Conservation (phyloP, 1,140 invertebrate species). For the Hylaeus anthracinus region DNA sequence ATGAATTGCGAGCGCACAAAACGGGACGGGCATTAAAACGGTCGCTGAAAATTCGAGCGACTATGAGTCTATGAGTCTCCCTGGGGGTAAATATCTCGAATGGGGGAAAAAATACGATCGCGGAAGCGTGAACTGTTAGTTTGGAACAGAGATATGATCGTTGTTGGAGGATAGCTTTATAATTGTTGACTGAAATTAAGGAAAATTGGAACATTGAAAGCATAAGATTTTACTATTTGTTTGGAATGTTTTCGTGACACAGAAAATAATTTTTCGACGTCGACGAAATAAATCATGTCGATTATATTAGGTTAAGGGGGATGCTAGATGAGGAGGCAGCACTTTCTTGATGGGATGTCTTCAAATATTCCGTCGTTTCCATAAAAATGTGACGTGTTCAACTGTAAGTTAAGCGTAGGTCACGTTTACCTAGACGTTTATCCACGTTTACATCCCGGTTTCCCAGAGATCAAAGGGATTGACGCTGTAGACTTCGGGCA, state of each 20-base stretch:
- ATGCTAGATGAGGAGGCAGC: too few species aligned
- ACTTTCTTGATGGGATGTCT: too few species aligned
- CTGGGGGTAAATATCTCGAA: neutral
- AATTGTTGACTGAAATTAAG: too few species aligned
- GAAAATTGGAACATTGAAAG: too few species aligned
- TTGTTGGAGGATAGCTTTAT: too few species aligned
- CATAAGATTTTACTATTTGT: too few species aligned
- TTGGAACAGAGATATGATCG: too few species aligned
- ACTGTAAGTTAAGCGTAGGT: slow-evolving; percentile 21
- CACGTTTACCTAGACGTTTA: neutral
- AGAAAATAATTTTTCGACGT: too few species aligned
- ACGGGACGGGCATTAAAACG: slow-evolving; percentile 56
- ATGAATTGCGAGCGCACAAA: slow-evolving; percentile 58
- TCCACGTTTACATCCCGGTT: neutral
- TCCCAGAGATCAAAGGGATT: slow-evolving; percentile 24
- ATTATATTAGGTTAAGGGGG: too few species aligned
- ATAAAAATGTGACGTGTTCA: neutral
- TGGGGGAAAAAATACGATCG: neutral
- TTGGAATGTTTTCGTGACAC: too few species aligned
- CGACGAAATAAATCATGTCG: too few species aligned
- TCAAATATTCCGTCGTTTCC: slow-evolving; percentile 4
- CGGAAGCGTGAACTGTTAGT: neutral
- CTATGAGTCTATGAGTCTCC: slow-evolving; percentile 1
- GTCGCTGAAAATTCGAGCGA: slow-evolving; percentile 55
- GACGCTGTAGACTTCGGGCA: slow-evolving; percentile 12